Evolutionary conservation across 2,888 invertebrate species (phyloP), one percentile per base, ranked within the genome.

Genomic region (Apantesis nais): DNA sequence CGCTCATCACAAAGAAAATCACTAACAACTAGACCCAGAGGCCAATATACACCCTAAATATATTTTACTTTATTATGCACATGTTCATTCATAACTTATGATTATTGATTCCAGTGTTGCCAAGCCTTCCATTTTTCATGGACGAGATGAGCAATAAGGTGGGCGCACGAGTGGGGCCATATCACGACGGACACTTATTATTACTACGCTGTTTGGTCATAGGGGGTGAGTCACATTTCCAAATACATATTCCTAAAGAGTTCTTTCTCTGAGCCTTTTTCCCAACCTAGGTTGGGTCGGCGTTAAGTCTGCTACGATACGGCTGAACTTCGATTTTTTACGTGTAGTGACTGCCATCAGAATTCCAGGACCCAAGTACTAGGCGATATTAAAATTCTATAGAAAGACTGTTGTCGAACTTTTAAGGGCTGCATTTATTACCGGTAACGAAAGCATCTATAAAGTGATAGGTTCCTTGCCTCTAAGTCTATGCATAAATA

Each of bases 151-250:
- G 91, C 60, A 93, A 92, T 75, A 94, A 93, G 74, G 94, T 95
- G 37, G 93, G 91, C 62, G 87, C 88, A 67, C 90, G 86, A 78
- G 92, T 96, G 66, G 95, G 96, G 8, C 96, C 96, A 8, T 96
- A 95, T 85, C 96, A 96, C 86, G 96, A 96, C 78, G 96, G 96
- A 39, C 95, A 95, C 81, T 95, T 95, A 11, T 85, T 96, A 55
- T 91, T 95, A 9, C 90, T 96, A 39, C 94, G 92, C 75, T 96
- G 96, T 80, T 90, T 96, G 71, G 96, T 96, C 37, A 94, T 95
- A 74, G 96, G 96, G 93, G 96, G 96, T 96, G 87, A 86, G 87
- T 72, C 41, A 62, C 58, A 29, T 52, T 25, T 60, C 34, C n/a
- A 69, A 67, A 48, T 48, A 22, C 44, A 9, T 48, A 48, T 22